Conservation (phyloP, 1,140 invertebrate genomes). For the Ridgeia piscesae region DNA sequence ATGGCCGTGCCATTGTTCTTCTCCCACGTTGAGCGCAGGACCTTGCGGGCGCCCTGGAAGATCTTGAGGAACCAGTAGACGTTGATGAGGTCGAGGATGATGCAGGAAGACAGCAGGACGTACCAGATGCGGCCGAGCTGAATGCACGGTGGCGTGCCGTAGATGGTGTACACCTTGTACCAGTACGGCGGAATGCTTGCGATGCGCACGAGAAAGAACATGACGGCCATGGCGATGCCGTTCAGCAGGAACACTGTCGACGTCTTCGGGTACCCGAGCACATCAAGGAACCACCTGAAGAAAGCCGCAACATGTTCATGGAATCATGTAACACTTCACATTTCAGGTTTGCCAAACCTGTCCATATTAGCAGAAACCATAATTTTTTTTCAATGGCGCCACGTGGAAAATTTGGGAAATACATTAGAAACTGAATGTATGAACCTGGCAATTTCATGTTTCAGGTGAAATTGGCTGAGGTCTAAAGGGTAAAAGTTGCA, state of each 20-base stretch:
- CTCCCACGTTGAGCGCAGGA: constrained; percentile 23
- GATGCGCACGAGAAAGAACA: constrained; percentile 50
- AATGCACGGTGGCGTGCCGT: constrained; percentile 43
- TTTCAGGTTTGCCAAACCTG: no score
- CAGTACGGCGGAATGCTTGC: constrained; percentile 49
- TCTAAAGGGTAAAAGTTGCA: no score
- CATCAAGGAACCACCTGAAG: constrained; percentile 50
- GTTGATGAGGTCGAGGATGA: constrained; percentile 50
- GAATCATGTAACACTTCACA: background rate
- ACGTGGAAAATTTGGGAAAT: no score
- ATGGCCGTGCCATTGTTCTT: constrained; percentile 10
- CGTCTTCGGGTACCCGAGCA: constrained; percentile 42
- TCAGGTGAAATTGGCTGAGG: no score
- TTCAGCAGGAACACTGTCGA: constrained; percentile 45
- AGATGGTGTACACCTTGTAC: constrained; percentile 46
- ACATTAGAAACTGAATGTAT: no score
- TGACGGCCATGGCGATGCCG: constrained; percentile 49
- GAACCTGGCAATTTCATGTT: no score
- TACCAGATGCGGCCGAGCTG: constrained; percentile 43
- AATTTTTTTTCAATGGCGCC: no score
- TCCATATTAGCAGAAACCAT: no score
- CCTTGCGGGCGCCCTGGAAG: constrained; percentile 41
- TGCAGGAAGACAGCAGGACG: constrained; percentile 46
- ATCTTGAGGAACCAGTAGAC: constrained; percentile 54
- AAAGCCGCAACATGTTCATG: background rate